Percentiles rank a stretch among this genome's conserved stretches.
Conservation (phyloP, 2,797 vertebrate species). For the Aeoliscus strigatus region DNA sequence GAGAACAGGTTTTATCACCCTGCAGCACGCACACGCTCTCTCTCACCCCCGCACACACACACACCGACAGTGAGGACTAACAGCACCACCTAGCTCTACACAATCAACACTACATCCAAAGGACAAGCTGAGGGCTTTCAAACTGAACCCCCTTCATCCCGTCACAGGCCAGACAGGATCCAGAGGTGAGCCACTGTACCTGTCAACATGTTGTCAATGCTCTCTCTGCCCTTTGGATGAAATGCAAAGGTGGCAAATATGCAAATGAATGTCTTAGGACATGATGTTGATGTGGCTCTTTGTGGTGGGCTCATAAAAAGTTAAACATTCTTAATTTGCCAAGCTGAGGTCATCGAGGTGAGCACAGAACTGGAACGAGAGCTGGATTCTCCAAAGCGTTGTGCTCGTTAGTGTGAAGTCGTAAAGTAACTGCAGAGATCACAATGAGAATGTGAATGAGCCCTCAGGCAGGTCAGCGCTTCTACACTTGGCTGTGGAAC, state of each 20-base stretch:
- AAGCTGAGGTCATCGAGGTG: constrained; percentile 14
- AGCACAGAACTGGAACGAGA: constrained; percentile 1
- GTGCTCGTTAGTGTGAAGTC: too few relatives aligned
- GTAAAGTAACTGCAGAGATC: constrained; percentile 44
- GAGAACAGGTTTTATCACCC: constrained; percentile 17
- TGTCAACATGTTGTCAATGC: too few relatives aligned
- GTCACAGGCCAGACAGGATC: too few relatives aligned
- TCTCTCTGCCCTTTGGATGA: constrained; percentile 16
- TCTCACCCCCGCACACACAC: constrained; percentile 13
- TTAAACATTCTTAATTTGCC: constrained; percentile 1
- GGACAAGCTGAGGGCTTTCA: too few relatives aligned
- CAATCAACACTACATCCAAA: constrained; percentile 46
- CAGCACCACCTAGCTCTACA: constrained; percentile 66
- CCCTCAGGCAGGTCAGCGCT: constrained; percentile 47
- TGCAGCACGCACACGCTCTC: not conserved
- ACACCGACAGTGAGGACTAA: constrained; percentile 40
- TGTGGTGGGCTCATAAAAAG: too few relatives aligned
- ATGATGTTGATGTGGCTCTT: constrained; percentile 23
- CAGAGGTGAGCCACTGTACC: too few relatives aligned
- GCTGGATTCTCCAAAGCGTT: too few relatives aligned
- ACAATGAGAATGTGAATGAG: constrained; percentile 57
- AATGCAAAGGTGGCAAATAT: constrained; percentile 2
- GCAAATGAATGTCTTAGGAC: constrained; percentile 21
- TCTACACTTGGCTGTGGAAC: constrained; percentile 30
- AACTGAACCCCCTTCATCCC: too few relatives aligned